Evolutionary conservation across 2,113 vertebrate species (phyloP).

Genomic region (Scalopus aquaticus): DNA sequence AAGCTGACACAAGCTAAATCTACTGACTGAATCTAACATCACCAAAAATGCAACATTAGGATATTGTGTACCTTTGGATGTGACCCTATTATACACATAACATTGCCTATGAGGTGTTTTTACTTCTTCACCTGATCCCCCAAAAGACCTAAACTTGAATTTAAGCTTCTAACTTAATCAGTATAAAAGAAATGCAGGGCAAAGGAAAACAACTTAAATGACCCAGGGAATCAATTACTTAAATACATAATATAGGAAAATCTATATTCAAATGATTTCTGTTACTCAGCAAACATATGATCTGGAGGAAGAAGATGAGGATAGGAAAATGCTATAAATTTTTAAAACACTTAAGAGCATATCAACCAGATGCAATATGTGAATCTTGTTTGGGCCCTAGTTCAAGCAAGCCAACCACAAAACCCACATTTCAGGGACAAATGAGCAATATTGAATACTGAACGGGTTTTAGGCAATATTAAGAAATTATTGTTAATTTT

Average conservation of each 20-base stretch:
- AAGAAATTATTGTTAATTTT: neutral
- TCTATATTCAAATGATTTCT: neutral
- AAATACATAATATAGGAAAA: neutral
- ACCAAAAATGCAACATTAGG: neutral
- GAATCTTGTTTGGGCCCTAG: neutral
- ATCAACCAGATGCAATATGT: neutral
- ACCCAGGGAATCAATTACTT: neutral
- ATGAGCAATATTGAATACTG: neutral
- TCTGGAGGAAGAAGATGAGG: neutral
- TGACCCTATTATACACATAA: neutral
- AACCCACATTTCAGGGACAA: neutral
- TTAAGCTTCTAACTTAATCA: neutral
- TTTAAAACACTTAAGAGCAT: neutral
- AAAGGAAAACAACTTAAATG: neutral
- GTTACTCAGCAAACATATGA: neutral
- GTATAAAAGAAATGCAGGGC: neutral
- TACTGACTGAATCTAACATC: neutral
- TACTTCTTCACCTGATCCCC: neutral
- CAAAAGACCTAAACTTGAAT: neutral
- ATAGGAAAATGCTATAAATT: neutral
- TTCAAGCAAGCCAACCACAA: neutral
- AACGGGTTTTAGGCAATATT: neutral
- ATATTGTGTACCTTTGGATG: neutral
- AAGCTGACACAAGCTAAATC: neutral
- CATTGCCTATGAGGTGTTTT: neutral